Conservation (phyloP, 2,113 vertebrate genomes). For the Sphyrna mokarran region DNA sequence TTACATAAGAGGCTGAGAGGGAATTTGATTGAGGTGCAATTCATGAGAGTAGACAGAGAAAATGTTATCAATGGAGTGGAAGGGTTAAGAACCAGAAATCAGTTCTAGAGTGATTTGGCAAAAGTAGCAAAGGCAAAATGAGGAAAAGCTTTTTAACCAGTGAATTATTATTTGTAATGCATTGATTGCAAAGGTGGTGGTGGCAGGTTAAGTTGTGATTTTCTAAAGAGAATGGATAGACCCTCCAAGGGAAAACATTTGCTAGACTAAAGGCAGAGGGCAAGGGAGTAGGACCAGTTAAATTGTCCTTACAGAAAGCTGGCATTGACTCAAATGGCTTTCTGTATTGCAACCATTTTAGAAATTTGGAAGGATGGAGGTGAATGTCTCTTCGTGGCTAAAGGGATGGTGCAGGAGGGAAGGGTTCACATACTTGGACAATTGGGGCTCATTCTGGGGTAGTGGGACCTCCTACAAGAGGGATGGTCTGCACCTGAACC, state of each 20-base stretch:
- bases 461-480: too few species aligned
- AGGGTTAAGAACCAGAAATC: neutral
- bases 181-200: neutral
- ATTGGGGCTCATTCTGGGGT: too few species aligned
- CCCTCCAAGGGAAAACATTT: neutral
- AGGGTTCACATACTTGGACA: too few species aligned
- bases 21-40: neutral
- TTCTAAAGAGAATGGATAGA: neutral
- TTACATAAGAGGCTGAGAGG: neutral
- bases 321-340: too few species aligned
- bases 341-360: too few species aligned
- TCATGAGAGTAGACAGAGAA: neutral
- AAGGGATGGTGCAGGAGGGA: too few species aligned
- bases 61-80: neutral
- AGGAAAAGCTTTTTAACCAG: neutral
- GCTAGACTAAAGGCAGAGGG: too few species aligned
- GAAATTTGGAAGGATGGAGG: neutral
- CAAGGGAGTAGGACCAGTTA: neutral
- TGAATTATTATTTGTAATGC: neutral
- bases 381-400: neutral
- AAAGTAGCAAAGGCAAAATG: neutral
- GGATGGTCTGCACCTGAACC: too few species aligned
- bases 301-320: neutral
- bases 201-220: neutral
- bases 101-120: neutral